Base-by-base conservation (phyloP, 2,888 invertebrate species). In the Synergus japonicus region DNA sequence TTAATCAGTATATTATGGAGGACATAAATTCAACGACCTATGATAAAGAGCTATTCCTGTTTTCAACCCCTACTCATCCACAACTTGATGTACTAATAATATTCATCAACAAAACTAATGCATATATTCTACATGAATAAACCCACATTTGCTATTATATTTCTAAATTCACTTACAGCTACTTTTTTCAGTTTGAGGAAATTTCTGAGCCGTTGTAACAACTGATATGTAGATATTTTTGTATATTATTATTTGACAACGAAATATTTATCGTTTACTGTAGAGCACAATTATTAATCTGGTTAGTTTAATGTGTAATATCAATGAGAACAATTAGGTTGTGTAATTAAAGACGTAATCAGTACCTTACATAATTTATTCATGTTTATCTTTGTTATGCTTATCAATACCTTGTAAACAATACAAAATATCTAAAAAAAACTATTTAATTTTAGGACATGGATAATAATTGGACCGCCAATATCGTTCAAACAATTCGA, bases 41-140 rank as follows among this genome's bases (percentile, higher is more conserved):
- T n/a, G 54, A 54, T 54, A 54, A 54, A 54, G 54, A n/a, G n/a
- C 54, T 54, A 54, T 54, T 54, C n/a, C 54, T 54, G n/a, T 54
- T 54, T 54, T 15, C 54, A 54, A 54, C 18, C n/a, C 2, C n/a
- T n/a, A 54, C n/a, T 54, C 54, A 15, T 54, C 15, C 54, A 54
- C 2, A 54, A 54, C n/a, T 54, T 54, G 54, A 54, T 54, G 54
- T 8, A 54, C 54, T 54, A 54, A 54, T 54, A 54, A 54, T n/a
- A 54, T 54, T 54, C n/a, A 54, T 54, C 9, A 54, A n/a, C 54
- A 9, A 9, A 54, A n/a, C n/a, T 54, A n/a, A n/a, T 2, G 9
- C 9, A 18, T n/a, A 54, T n/a, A n/a, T 9, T 54, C n/a, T 9
- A 54, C 2, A 54, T 54, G n/a, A 54, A 54, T n/a, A 18, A n/a